Evolutionary conservation across 1,140 invertebrate species (phyloP).

Genomic region (Papilio dardanus): DNA sequence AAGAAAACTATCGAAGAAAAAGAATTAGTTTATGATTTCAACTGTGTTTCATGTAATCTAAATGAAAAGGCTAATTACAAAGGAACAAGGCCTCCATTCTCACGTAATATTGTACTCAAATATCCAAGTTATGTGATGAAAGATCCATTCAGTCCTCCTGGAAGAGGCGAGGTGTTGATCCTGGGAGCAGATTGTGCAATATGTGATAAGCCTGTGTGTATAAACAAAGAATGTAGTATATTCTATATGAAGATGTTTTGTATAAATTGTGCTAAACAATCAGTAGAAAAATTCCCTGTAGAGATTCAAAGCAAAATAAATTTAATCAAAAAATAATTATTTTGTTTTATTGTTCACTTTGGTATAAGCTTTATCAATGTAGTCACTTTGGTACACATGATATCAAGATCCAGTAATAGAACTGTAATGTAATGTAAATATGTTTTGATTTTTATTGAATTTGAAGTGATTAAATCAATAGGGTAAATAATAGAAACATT

Average conservation of each 20-base stretch:
- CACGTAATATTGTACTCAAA: slow-evolving; percentile 84
- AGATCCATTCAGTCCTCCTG: slow-evolving; percentile 89
- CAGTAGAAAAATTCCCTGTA: slow-evolving; percentile 85
- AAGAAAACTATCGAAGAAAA: slow-evolving; percentile 53
- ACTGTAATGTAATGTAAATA: background rate
- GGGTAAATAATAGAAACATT: slow-evolving; percentile 49
- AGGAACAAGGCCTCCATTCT: slow-evolving; percentile 87
- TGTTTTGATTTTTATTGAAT: background rate
- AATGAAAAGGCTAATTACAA: slow-evolving; percentile 88
- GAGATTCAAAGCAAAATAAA: slow-evolving; percentile 72
- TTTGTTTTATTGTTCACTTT: background rate
- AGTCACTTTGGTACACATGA: no score
- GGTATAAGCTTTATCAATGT: no score
- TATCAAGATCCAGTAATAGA: no score
- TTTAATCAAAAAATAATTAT: background rate
- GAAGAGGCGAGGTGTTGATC: slow-evolving; percentile 86
- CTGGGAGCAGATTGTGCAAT: slow-evolving; percentile 88
- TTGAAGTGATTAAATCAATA: background rate
- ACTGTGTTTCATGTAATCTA: slow-evolving; percentile 85
- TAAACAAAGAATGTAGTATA: slow-evolving; percentile 89
- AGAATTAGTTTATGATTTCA: slow-evolving; percentile 81
- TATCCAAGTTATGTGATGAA: slow-evolving; percentile 91
- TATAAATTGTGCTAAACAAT: slow-evolving; percentile 84
- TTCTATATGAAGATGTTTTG: slow-evolving; percentile 91
- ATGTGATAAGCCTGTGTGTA: slow-evolving; percentile 88